Base-by-base conservation (phyloP, 2,113 vertebrate species). In the Pavo muticus region DNA sequence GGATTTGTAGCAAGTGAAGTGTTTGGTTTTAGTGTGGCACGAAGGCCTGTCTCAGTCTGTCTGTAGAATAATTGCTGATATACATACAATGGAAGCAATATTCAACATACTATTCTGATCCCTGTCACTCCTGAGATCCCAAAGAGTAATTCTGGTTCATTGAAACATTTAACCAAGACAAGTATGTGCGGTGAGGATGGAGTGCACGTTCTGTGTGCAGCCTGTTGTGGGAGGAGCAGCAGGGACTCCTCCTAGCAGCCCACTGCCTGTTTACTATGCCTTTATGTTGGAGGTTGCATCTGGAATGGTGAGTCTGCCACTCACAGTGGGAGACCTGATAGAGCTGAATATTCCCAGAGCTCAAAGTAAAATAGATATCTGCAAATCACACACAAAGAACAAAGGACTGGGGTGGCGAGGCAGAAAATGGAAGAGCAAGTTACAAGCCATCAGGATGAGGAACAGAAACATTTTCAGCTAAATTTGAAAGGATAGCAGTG, bases 1-100 rank as follows among this genome's bases (percentile, higher is more conserved):
- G 29, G 12, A 4, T 32, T 68, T 71, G 5, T 45, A 27, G 39
- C 45, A 70, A 19, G 48, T 7, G 10, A 23, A 77, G 14, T 40
- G 25, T 80, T 76, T 69, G 32, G 0, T 6, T 74, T 29, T n/a
- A 32, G 2, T 2, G 7, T 0, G 1, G 6, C 17, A 19, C 2
- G 54, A 77, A 40, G 10, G 0, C 10, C 10, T 37, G 3, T 48
- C 8, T 61, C 1, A 7, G 4, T 2, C 0, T 27, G 5, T 80
- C 7, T 10, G 1, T 42, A 15, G 59, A 37, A 37, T 42, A 61
- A 54, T 25, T 82, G 14, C 32, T 60, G 15, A 6, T 45, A 25
- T 6, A 39, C 32, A 8, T 52, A 32, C 10, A 68, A 13, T 4
- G 15, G 20, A 54, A 40, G 32, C 44, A 74, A 52, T 29, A 39